phyloP scores from a whole-genome alignment of 2,888 invertebrate species.

The Hyles lineata region DNA sequence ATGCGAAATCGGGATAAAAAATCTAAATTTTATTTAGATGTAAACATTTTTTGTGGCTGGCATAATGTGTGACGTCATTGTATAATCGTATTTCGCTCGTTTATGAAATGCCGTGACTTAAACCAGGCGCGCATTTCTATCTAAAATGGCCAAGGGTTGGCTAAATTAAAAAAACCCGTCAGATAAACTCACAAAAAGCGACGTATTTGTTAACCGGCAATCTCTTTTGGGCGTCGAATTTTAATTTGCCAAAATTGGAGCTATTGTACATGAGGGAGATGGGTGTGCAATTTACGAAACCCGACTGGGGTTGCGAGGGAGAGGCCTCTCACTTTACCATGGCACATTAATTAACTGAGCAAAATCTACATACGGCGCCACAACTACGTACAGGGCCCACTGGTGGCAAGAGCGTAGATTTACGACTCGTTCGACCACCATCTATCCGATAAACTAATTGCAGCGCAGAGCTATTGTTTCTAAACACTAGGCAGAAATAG shows the following conservation, averaged over 20 bases:
- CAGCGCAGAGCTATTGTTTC: conserved; percentile 81
- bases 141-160: background rate
- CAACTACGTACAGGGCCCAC: conserved; percentile 75
- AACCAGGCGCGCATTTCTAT: background rate
- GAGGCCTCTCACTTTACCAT: conserved; percentile 77
- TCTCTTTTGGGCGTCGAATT: conserved; percentile 62
- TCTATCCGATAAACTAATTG: conserved; percentile 84
- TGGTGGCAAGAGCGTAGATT: conserved; percentile 81
- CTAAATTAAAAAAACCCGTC: conserved; percentile 30
- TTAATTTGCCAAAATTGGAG: conserved; percentile 74
- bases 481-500: conserved; percentile 77
- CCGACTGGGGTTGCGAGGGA: conserved; percentile 70
- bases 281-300: conserved; percentile 79
- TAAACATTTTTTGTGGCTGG: conserved; percentile 42
- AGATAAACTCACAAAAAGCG: conserved; percentile 33
- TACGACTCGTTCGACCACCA: conserved; percentile 82
- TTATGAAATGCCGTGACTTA: background rate
- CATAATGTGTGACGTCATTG: conserved; percentile 53
- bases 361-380: conserved; percentile 81
- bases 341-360: conserved; percentile 82
- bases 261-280: conserved; percentile 74
- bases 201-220: conserved; percentile 44
- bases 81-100: conserved; percentile 47
- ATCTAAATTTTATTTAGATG: background rate
- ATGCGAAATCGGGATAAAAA: background rate